Conservation (phyloP, 2,113 vertebrate species). For the Cryptotis parvus region DNA sequence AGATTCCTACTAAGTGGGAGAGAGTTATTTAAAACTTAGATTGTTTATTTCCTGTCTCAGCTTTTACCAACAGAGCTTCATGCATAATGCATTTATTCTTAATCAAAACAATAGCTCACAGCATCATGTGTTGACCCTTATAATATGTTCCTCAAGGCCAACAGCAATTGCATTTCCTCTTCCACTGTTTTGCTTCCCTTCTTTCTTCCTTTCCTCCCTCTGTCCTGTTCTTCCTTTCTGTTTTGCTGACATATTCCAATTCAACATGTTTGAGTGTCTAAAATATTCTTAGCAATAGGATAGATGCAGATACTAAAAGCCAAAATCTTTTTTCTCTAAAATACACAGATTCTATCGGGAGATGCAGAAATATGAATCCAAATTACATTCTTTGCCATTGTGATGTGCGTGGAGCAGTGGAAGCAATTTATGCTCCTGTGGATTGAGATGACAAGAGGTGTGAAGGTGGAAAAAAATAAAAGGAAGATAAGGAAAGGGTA, state of each 20-base stretch:
- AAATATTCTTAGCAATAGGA: background rate
- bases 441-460: background rate
- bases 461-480: fast-evolving
- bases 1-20: background rate
- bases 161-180: background rate
- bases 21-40: background rate
- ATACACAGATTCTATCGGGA: background rate
- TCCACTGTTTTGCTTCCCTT: background rate
- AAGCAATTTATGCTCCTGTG: fast-evolving
- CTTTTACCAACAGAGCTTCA: background rate
- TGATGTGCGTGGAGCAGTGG: background rate
- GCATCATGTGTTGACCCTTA: background rate
- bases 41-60: background rate
- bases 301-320: background rate
- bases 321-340: background rate
- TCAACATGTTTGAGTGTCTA: background rate
- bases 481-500: no score
- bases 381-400: background rate
- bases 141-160: background rate
- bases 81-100: background rate
- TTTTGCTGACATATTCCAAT: background rate
- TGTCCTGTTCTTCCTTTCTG: background rate
- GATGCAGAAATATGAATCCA: background rate
- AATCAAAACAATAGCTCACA: background rate
- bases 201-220: background rate